These are phyloP conservation scores for Branchellion lobata DNA, from an alignment of 2,888 invertebrate genomes.

Conservation along the genomic window DNA sequence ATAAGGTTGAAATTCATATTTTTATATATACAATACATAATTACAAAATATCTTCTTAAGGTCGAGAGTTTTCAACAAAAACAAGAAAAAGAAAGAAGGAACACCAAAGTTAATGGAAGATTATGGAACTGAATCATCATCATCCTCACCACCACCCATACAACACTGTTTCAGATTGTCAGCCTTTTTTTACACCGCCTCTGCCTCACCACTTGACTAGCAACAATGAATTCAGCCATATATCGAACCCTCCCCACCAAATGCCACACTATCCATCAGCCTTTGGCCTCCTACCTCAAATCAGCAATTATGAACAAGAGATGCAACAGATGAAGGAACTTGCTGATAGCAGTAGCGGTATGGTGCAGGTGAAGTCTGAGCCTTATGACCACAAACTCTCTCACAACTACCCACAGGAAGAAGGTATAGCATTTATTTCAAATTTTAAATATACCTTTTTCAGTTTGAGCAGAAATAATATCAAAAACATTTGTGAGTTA, in stretches of 20 bases:
- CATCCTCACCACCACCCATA: constrained; percentile 1
- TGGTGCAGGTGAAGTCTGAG: neutral
- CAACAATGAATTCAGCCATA: neutral
- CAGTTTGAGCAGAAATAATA: too few relatives aligned
- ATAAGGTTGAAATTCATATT: too few relatives aligned
- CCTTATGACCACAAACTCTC: neutral
- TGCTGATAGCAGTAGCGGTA: neutral
- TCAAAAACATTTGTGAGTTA: neutral
- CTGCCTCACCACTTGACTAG: neutral
- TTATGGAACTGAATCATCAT: constrained; percentile 17
- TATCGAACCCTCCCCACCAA: neutral
- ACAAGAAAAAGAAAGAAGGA: too few relatives aligned
- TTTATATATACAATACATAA: too few relatives aligned
- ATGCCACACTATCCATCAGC: neutral
- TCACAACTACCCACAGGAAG: neutral
- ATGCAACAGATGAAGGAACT: neutral
- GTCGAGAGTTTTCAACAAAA: too few relatives aligned
- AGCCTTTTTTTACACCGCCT: neutral
- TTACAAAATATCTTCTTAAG: too few relatives aligned
- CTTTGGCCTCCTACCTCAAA: neutral
- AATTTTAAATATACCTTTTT: too few relatives aligned
- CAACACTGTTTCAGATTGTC: neutral
- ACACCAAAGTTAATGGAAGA: neutral
- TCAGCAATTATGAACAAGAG: neutral
- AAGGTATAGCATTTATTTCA: neutral